A percentile compares a stretch with the other conserved stretches of the same genome.
These are phyloP conservation scores for Dendrocincla fuliginosa DNA, from an alignment of 2,797 vertebrate species.

Conservation along the genomic window DNA sequence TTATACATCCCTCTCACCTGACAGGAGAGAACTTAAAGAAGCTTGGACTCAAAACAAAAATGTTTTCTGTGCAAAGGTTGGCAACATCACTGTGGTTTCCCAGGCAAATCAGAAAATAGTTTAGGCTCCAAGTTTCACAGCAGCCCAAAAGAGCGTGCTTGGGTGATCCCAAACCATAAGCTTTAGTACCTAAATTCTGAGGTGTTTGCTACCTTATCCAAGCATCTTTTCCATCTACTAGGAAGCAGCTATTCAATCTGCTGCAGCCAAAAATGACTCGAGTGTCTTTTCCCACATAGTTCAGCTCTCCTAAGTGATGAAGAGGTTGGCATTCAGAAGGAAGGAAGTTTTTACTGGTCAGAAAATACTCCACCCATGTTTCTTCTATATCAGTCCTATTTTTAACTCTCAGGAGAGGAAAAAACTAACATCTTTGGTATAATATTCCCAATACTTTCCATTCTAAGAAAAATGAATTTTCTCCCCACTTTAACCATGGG, in stretches of 20 bases:
- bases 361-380: background rate
- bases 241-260: background rate
- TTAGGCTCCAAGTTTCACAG: background rate
- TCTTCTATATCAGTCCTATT: background rate
- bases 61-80: background rate
- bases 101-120: background rate
- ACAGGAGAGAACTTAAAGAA: background rate
- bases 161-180: background rate
- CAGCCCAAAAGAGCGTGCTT: background rate
- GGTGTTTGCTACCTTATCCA: background rate
- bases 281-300: background rate
- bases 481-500: rapidly evolving
- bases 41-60: background rate
- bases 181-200: background rate
- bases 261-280: background rate
- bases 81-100: background rate
- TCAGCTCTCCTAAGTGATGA: background rate
- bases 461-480: background rate
- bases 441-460: background rate
- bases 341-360: background rate
- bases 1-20: background rate
- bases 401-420: background rate
- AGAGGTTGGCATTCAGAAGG: background rate
- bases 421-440: background rate
- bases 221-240: background rate